Evolutionary conservation across 2,113 vertebrate species (phyloP).

Genomic region (Thunnus thynnus): DNA sequence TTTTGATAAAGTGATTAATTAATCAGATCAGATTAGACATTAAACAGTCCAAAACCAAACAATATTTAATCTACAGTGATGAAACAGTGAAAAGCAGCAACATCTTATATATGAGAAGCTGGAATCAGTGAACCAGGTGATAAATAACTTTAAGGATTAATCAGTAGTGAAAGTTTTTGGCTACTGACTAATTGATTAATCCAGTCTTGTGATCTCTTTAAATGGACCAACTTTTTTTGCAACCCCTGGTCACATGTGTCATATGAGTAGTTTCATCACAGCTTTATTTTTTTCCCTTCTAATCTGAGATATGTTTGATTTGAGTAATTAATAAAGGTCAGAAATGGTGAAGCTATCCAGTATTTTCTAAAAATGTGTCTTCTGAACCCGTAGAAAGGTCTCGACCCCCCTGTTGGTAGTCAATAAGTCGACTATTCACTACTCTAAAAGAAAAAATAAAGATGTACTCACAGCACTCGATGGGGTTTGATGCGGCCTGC

Average conservation of each 20-base stretch:
- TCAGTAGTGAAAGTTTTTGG: not conserved
- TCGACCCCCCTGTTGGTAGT: not conserved
- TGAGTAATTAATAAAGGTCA: slow-evolving; percentile 1
- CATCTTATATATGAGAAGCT: not conserved
- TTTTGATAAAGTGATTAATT: not conserved
- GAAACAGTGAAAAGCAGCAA: not conserved
- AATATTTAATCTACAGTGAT: too few species aligned
- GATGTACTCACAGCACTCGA: slow-evolving; percentile 96
- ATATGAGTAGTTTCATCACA: not conserved
- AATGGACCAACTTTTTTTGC: not conserved
- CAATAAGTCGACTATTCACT: not conserved
- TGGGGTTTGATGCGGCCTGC: slow-evolving; percentile 93
- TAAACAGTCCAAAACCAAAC: too few species aligned
- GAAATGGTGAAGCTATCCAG: too few species aligned
- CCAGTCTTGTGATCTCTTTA: slow-evolving; percentile 9
- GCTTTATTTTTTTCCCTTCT: not conserved
- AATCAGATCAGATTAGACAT: too few species aligned
- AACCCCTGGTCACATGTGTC: not conserved
- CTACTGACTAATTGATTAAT: slow-evolving; percentile 13
- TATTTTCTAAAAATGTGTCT: not conserved
- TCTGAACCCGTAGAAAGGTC: not conserved
- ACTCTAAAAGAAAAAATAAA: not conserved
- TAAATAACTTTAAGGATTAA: not conserved
- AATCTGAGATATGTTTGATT: not conserved
- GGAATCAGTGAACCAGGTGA: not conserved